A percentile compares a stretch with the other conserved stretches of the same genome.
phyloP scores from a whole-genome alignment of 2,888 invertebrate species.

The Archaeoteleia sp. region DNA sequence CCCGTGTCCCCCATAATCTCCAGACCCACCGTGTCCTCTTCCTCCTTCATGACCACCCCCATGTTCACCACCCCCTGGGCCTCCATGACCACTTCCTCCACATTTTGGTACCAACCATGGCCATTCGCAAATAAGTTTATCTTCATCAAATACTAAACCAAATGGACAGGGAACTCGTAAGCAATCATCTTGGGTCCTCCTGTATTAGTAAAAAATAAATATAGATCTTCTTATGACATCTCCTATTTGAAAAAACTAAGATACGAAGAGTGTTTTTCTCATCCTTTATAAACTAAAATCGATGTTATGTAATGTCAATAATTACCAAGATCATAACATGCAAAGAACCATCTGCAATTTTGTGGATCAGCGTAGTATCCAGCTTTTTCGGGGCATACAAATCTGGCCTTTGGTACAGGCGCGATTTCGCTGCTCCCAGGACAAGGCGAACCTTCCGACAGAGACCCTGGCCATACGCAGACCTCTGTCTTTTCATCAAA shows the following conservation, averaged over 20 bases:
- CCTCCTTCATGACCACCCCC: slow-evolving; percentile 73
- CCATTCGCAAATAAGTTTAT: slow-evolving; percentile 84
- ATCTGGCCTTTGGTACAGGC: slow-evolving; percentile 82
- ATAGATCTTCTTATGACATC: too few relatives aligned
- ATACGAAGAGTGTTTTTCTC: too few relatives aligned
- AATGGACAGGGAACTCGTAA: slow-evolving; percentile 90
- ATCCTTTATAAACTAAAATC: too few relatives aligned
- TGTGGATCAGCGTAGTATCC: slow-evolving; percentile 88
- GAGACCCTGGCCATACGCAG: slow-evolving; percentile 87
- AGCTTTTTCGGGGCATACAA: slow-evolving; percentile 81
- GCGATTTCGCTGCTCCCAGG: slow-evolving; percentile 87
- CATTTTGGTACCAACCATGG: slow-evolving; percentile 85
- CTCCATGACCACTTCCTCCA: slow-evolving; percentile 76
- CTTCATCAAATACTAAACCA: slow-evolving; percentile 85
- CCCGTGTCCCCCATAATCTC: slow-evolving; percentile 22
- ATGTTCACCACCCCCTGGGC: slow-evolving; percentile 77
- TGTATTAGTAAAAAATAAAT: too few relatives aligned
- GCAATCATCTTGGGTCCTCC: slow-evolving; percentile 77
- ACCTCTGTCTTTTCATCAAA: slow-evolving; percentile 86
- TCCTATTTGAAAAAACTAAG: too few relatives aligned
- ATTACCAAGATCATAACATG: slow-evolving; percentile 84
- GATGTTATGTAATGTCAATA: slow-evolving; percentile 65
- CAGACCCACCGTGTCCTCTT: slow-evolving; percentile 27
- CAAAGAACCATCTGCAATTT: slow-evolving; percentile 90
- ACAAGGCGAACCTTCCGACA: slow-evolving; percentile 83